A percentile compares a stretch with the other conserved stretches of the same genome.
phyloP scores from a whole-genome alignment of 2,113 vertebrate species.

The Pungitius pungitius region DNA sequence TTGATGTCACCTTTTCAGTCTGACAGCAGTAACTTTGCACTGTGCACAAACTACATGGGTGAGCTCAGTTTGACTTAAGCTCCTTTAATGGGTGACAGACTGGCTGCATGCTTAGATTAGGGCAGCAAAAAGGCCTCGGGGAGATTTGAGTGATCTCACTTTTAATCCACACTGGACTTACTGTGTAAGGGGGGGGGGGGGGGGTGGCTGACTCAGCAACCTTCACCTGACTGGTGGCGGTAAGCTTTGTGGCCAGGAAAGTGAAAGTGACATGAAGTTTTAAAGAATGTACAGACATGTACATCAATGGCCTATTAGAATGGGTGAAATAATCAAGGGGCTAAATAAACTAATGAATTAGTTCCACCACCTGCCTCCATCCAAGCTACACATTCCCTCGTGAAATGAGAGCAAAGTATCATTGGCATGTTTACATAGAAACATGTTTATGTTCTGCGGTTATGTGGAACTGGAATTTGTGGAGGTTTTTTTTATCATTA shows the following conservation, averaged over 20 bases:
- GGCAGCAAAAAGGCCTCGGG: conserved; percentile 38
- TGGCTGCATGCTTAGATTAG: conserved; percentile 53
- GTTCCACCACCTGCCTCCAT: conserved; percentile 15
- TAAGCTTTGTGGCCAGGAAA: background rate
- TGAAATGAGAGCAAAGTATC: conserved; percentile 37
- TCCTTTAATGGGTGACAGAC: conserved; percentile 66
- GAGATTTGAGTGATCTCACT: conserved; percentile 73
- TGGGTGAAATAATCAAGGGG: background rate
- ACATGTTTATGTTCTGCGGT: conserved; percentile 48
- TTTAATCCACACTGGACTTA: conserved; percentile 60
- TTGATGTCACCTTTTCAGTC: conserved; percentile 35
- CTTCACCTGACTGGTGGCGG: conserved; percentile 47
- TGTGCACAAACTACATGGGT: conserved; percentile 18
- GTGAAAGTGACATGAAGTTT: background rate
- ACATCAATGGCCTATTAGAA: background rate
- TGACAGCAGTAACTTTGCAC: conserved; percentile 25
- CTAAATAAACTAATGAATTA: background rate
- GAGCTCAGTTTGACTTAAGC: conserved; percentile 60
- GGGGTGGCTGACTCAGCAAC: conserved; percentile 66
- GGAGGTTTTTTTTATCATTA: background rate
- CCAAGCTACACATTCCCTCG: conserved; percentile 4
- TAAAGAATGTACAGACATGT: background rate
- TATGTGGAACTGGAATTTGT: conserved; percentile 9
- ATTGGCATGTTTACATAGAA: conserved; percentile 53
- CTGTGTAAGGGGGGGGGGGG: conserved; percentile 20